Evolutionary conservation across 2,797 vertebrate species (phyloP), one percentile per base, ranked within the genome.

Genomic region (Carapus acus): DNA sequence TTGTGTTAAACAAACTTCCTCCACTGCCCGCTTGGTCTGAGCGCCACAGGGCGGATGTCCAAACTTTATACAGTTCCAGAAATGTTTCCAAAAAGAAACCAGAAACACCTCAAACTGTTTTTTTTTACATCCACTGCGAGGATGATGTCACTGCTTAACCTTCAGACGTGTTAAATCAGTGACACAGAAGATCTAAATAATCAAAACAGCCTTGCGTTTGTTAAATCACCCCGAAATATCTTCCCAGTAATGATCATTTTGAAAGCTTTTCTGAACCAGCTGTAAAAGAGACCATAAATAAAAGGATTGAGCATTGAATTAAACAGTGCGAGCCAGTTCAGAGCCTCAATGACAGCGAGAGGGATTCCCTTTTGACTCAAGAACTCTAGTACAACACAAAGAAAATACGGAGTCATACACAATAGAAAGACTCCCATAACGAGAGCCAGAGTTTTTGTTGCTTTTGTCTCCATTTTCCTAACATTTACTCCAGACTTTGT

Each of bases 361-460:
- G 67, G 57, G 1, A 46, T 13, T 2, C 15, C 0, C 3, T 20
- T 17, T 7, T 31, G 13, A 3, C 2, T 40, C 2, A 69, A 48
- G 9, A 41, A 49, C 12, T 24, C 2, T 44, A 52, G 62, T 1
- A 39, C 47, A 1, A 65, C 12, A 6, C 24, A 27, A 27, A 27
- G 5, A 27, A 27, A 27, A 27, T 27, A 27, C 5, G 24, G 24
- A 27, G 24, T 27, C 24, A 27, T 27, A 9, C 24, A 27, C 9
- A 27, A 27, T 5, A 27, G 24, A 27, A 27, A 27, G 9, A 27
- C 24, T 27, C 24, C 24, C 24, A 27, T 27, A 27, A 27, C 24
- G 4, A 27, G 4, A 5, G 87, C 85, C 51, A 93, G 70, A 0
- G 90, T 93, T 66, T 88, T 93, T 1, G 82, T 86, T 17, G 90